Percentiles rank a stretch among this genome's conserved stretches.
Evolutionary conservation across 2,113 vertebrate species (phyloP).

Genomic region (Phylloscopus trochiloides): DNA sequence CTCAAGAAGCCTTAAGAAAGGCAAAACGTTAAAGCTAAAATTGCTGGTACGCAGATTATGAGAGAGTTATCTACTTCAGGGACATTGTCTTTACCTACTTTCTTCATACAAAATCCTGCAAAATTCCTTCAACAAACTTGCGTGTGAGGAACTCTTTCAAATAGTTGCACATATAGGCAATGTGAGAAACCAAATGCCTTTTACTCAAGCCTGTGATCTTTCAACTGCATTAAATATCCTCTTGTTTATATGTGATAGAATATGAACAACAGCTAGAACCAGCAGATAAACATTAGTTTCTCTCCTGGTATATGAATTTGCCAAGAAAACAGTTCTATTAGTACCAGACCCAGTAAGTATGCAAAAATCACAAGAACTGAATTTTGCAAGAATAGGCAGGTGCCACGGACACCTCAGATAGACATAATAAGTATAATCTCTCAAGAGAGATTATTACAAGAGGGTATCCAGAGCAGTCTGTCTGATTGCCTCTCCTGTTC

Average conservation of each 20-base stretch:
- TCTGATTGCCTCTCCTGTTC: background rate
- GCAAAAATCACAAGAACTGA: background rate
- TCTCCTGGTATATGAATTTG: background rate
- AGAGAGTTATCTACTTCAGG: background rate
- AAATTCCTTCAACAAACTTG: background rate
- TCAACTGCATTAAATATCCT: background rate
- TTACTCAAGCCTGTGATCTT: background rate
- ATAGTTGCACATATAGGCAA: background rate
- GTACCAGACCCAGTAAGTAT: background rate
- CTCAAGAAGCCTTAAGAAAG: background rate
- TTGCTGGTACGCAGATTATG: background rate
- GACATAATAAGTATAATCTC: background rate
- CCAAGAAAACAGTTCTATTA: background rate
- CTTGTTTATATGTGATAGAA: background rate
- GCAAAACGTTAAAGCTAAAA: background rate
- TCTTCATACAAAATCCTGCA: background rate
- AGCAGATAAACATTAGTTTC: background rate
- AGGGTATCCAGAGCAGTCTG: background rate
- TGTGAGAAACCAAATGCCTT: background rate
- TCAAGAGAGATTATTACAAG: background rate
- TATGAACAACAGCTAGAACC: background rate
- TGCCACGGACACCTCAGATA: rapidly evolving
- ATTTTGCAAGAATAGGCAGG: background rate
- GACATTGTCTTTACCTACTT: background rate
- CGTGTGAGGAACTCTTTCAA: background rate